These are phyloP conservation scores for Acanthosoma haemorrhoidale DNA, from an alignment of 2,888 invertebrate species.

Conservation along the genomic window DNA sequence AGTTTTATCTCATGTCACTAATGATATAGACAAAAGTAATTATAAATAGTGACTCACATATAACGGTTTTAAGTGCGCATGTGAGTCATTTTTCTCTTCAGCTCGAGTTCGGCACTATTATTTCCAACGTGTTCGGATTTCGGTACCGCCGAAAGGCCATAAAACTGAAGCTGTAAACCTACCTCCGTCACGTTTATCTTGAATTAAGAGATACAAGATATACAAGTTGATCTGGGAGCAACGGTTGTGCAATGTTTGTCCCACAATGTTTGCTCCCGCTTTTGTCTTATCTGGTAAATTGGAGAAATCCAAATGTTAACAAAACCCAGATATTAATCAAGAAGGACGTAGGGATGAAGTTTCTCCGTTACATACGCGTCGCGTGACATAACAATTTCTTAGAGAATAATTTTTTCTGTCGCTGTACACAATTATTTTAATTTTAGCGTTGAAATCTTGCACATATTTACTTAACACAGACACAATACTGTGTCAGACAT, in stretches of 20 bases:
- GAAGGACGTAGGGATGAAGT: neutral
- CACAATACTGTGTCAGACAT: too few relatives aligned
- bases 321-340: conserved; percentile 19
- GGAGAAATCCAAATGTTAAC: conserved; percentile 35
- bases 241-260: conserved; percentile 36
- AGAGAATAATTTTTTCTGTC: too few relatives aligned
- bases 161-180: conserved; percentile 16
- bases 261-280: conserved; percentile 27
- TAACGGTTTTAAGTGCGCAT: too few relatives aligned
- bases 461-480: too few relatives aligned
- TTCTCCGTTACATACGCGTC: neutral
- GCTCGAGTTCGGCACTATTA: too few relatives aligned
- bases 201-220: conserved; percentile 26
- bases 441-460: too few relatives aligned
- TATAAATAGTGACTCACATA: too few relatives aligned
- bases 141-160: neutral
- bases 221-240: conserved; percentile 9
- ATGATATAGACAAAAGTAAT: too few relatives aligned
- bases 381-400: neutral
- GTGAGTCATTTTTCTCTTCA: too few relatives aligned
- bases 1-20: too few relatives aligned
- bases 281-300: conserved; percentile 36
- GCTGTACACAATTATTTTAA: too few relatives aligned
- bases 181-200: conserved; percentile 23
- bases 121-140: conserved; percentile 1